Percentiles rank a stretch among this genome's conserved stretches.
phyloP scores from a whole-genome alignment of 35 echinoderm and acorn worm genomes.

The Acanthaster planci region DNA sequence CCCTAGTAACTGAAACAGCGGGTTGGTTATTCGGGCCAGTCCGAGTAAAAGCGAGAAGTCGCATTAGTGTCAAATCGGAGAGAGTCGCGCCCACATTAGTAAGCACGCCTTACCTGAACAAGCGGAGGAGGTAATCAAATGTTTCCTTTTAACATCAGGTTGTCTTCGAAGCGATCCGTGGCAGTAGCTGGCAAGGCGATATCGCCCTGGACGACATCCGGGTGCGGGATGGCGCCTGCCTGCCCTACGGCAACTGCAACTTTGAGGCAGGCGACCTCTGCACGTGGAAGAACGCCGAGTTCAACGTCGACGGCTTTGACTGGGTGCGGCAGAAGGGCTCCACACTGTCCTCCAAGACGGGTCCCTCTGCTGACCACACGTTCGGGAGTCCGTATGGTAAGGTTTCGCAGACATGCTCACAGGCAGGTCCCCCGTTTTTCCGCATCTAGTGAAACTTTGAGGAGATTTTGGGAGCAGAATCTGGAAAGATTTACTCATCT shows the following conservation, averaged over 20 bases:
- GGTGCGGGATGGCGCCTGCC: slow-evolving; percentile 52
- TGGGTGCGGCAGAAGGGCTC: slow-evolving; percentile 51
- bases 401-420: too few species aligned
- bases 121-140: too few species aligned
- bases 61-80: too few species aligned
- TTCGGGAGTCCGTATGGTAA: slow-evolving; percentile 34
- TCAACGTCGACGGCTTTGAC: slow-evolving; percentile 51
- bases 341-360: slow-evolving; percentile 42
- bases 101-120: too few species aligned
- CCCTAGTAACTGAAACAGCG: too few species aligned
- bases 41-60: too few species aligned
- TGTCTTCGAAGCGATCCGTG: slow-evolving; percentile 55
- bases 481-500: too few species aligned
- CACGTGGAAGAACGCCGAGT: slow-evolving; percentile 41
- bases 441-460: too few species aligned
- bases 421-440: too few species aligned
- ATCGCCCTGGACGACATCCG: slow-evolving; percentile 75
- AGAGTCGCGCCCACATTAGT: too few species aligned
- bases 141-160: slow-evolving; percentile 28
- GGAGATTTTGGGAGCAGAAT: too few species aligned
- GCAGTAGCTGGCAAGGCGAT: slow-evolving; percentile 38
- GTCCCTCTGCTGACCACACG: slow-evolving; percentile 59
- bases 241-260: slow-evolving; percentile 22
- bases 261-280: slow-evolving; percentile 17
- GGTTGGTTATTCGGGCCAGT: too few species aligned